These are phyloP conservation scores for Listronotus oregonensis DNA, from an alignment of 1,140 invertebrate genomes.

Conservation along the genomic window DNA sequence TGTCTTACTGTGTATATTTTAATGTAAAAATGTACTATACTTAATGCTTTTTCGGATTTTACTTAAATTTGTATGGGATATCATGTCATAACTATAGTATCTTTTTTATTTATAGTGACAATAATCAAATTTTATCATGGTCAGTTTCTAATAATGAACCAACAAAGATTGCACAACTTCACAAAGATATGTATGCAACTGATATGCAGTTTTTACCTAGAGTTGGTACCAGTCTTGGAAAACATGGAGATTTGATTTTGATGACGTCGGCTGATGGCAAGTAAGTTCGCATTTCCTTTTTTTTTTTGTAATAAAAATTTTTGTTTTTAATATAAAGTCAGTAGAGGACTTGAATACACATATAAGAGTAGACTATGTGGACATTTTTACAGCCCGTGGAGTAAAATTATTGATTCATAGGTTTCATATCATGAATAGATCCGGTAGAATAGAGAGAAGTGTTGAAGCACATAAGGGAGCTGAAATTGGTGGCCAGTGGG, in stretches of 20 bases:
- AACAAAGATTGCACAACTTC: conserved; percentile 74
- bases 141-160: conserved; percentile 80
- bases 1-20: too few relatives aligned
- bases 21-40: too few relatives aligned
- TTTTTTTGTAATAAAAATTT: too few relatives aligned
- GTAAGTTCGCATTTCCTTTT: conserved; percentile 6
- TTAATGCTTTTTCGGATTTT: too few relatives aligned
- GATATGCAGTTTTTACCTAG: conserved; percentile 82
- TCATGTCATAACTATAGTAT: too few relatives aligned
- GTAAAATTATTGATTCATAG: conserved; percentile 44
- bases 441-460: conserved; percentile 89
- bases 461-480: conserved; percentile 94
- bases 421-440: conserved; percentile 86
- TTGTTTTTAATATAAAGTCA: too few relatives aligned
- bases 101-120: conserved; percentile 77
- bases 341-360: too few relatives aligned
- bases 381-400: too few relatives aligned
- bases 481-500: conserved; percentile 85
- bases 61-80: too few relatives aligned
- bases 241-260: conserved; percentile 83
- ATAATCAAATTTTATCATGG: conserved; percentile 89
- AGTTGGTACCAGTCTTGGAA: conserved; percentile 59
- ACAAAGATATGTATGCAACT: conserved; percentile 84
- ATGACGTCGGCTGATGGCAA: conserved; percentile 90
- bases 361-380: too few relatives aligned